phyloP scores from a whole-genome alignment of 2,113 vertebrate species.

The Ceyx cyanopectus region DNA sequence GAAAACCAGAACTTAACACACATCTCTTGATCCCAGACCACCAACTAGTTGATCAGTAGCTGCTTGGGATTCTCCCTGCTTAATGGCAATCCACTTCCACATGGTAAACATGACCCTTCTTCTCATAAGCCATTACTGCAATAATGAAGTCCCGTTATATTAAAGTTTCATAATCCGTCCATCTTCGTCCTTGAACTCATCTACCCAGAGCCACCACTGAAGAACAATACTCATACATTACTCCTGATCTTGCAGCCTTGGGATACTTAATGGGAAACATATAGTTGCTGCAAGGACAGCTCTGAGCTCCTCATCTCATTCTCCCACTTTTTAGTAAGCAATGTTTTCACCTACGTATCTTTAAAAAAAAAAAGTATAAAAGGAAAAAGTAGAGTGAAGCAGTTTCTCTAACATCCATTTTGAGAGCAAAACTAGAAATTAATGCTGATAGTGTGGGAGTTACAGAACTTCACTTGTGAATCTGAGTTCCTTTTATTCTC shows the following conservation, averaged over 20 bases:
- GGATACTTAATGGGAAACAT: not conserved
- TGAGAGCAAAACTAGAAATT: not conserved
- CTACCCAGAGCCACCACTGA: not conserved
- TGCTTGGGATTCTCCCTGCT: not conserved
- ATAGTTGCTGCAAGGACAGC: not conserved
- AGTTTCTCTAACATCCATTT: not conserved
- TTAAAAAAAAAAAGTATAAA: not conserved
- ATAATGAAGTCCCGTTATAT: not conserved
- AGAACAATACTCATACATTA: accelerated
- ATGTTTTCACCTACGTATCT: not conserved
- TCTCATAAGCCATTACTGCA: not conserved
- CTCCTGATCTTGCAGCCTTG: not conserved
- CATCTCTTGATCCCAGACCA: not conserved
- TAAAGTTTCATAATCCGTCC: not conserved
- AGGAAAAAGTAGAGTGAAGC: not conserved
- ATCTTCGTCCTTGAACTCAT: not conserved
- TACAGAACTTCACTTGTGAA: not conserved
- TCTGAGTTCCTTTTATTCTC: not conserved
- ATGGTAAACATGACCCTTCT: not conserved
- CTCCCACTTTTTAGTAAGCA: not conserved
- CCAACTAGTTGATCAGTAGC: not conserved
- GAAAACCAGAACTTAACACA: not conserved
- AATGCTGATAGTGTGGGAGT: not conserved
- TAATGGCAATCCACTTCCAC: not conserved
- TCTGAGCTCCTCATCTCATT: not conserved